A percentile compares a stretch with the other conserved stretches of the same genome.
phyloP scores from a whole-genome alignment of 2,888 invertebrate genomes.

The Heliconius erato region DNA sequence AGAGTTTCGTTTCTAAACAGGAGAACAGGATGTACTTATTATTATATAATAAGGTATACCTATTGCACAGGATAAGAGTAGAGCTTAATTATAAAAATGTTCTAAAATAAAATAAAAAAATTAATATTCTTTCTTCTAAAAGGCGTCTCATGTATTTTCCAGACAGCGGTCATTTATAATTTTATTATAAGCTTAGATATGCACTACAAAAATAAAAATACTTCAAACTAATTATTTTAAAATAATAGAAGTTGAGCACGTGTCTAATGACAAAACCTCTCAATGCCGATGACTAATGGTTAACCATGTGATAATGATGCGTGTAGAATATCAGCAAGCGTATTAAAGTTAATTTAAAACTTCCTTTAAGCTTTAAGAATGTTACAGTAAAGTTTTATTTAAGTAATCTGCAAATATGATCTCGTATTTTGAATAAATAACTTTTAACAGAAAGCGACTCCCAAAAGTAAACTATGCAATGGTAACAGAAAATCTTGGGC shows the following conservation, averaged over 20 bases:
- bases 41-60: no score
- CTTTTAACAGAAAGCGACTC: no score
- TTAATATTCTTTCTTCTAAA: background rate
- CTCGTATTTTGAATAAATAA: background rate
- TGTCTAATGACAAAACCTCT: constrained; percentile 32
- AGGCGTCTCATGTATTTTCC: background rate
- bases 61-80: no score
- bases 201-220: constrained; percentile 3
- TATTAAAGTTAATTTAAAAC: background rate
- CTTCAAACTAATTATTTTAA: background rate
- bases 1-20: no score
- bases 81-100: background rate
- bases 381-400: background rate
- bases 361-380: constrained; percentile 23
- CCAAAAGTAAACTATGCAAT: no score
- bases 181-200: background rate
- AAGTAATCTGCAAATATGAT: background rate
- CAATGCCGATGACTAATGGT: constrained; percentile 32
- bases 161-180: no score
- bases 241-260: constrained; percentile 29
- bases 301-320: constrained; percentile 40
- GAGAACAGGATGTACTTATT: no score
- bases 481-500: no score
- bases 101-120: background rate
- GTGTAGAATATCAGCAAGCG: constrained; percentile 31